A percentile compares a stretch with the other conserved stretches of the same genome.
Conservation (phyloP, 2,113 vertebrate genomes). For the Megaptera novaeangliae region DNA sequence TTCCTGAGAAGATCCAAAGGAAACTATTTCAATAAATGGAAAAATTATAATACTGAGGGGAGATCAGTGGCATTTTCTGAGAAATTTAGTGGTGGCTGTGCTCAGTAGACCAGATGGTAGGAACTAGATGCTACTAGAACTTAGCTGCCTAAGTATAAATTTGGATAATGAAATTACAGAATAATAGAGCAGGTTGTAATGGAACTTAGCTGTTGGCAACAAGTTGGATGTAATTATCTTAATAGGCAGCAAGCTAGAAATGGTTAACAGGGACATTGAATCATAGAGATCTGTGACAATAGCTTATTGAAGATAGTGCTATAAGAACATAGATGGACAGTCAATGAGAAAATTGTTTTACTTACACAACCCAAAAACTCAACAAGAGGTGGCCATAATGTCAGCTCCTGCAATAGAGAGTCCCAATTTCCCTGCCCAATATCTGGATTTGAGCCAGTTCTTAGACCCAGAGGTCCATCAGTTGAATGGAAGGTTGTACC, state of each 20-base stretch:
- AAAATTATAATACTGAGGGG: background rate
- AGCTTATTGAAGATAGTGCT: background rate
- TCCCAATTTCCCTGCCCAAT: background rate
- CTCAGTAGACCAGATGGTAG: background rate
- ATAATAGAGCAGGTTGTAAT: background rate
- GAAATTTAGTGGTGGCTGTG: background rate
- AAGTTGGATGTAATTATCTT: background rate
- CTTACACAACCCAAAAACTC: background rate
- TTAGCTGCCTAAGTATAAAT: background rate
- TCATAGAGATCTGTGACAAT: background rate
- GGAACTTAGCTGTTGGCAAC: background rate
- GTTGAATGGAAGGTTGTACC: background rate
- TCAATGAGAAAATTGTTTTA: background rate
- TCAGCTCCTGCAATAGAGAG: background rate
- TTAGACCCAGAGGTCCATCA: background rate
- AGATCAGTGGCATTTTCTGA: background rate
- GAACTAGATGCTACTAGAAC: background rate
- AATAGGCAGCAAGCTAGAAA: background rate
- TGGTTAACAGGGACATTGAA: background rate
- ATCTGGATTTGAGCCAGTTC: background rate
- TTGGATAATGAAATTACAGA: background rate
- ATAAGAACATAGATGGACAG: background rate
- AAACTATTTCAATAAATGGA: background rate
- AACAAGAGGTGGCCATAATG: background rate
- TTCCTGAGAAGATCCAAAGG: background rate